Evolutionary conservation across 1,140 invertebrate species (phyloP), one percentile per base, ranked within the genome.

Genomic region (Drosophila mauritiana): DNA sequence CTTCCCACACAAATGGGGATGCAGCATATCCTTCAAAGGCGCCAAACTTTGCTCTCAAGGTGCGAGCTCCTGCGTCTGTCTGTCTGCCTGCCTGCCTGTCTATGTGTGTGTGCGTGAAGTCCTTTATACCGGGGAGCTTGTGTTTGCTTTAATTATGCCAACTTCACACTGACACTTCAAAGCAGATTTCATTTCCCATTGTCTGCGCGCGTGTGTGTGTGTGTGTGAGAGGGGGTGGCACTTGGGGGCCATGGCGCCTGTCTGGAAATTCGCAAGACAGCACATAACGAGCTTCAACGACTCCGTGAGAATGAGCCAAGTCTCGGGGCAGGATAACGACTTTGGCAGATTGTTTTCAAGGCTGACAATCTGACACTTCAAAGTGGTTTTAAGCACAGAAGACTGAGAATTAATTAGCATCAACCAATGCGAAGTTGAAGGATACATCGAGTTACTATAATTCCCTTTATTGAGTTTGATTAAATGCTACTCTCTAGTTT

Each of bases 121-220:
- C 59, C 59, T 63, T 59, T 63, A 63, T 63, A 22, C 54, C 20
- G 54, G 27, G 54, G 37, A 56, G 49, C 17, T 62, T 54, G 49
- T 73, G 61, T 54, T 56, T 52, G 78, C 73, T 80, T 90, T 89
- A 89, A 89, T 89, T 89, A 90, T 89, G 84, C 84, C 84, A 89
- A 82, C 86, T 90, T 89, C 80, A 90, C 84, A 89, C 84, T 89
- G 84, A 85, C 84, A 89, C 84, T 89, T 89, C 84, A 89, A 89
- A 89, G 80, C 84, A 86, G 81, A 77, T 72, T 78, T 65, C 52
- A 55, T 45, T 20, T 57, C 13, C 52, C 68, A 72, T 72, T 72
- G 65, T 72, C 67, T 49, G 42, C 17, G 15, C 15, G 15, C 45
- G 36, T 34, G 39, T 39, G 25, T 12, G 11, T 25, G 52, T 25